Evolutionary conservation across 2,888 invertebrate genomes (phyloP).

Genomic region (Ectemnius continuus): DNA sequence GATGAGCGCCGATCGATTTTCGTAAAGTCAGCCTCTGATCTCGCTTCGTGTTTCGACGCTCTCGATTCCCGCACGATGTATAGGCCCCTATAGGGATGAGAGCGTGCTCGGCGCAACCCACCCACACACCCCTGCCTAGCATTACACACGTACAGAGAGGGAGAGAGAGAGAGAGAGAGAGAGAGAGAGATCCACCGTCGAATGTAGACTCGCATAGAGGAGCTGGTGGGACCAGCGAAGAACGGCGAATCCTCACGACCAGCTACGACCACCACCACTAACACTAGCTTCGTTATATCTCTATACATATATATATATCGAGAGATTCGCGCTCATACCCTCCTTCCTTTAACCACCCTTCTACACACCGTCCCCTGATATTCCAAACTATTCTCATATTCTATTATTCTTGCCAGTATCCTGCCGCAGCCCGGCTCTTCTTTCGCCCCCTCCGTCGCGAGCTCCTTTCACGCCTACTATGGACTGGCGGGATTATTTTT

Average conservation of each 20-base stretch:
- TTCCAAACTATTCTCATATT: slow-evolving; percentile 7
- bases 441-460: too few relatives aligned
- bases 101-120: slow-evolving; percentile 27
- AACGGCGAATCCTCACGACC: slow-evolving; percentile 30
- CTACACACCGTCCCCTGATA: background rate
- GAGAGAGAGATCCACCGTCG: too few relatives aligned
- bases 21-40: slow-evolving; percentile 61
- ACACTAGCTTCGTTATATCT: too few relatives aligned
- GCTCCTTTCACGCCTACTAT: too few relatives aligned
- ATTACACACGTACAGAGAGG: too few relatives aligned
- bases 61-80: slow-evolving; percentile 59
- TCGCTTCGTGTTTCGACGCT: slow-evolving; percentile 63
- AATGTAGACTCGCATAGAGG: too few relatives aligned
- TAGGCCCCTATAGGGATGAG: slow-evolving; percentile 22
- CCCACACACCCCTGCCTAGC: slow-evolving; percentile 20
- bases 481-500: too few relatives aligned
- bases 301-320: background rate
- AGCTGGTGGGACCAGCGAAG: slow-evolving; percentile 14
- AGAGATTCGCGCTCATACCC: slow-evolving; percentile 1
- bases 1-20: slow-evolving; percentile 63
- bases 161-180: too few relatives aligned
- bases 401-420: background rate
- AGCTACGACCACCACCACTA: slow-evolving; percentile 3
- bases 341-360: background rate
- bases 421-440: background rate